A percentile compares a stretch with the other conserved stretches of the same genome.
These are phyloP conservation scores for Agapornis canus DNA, from an alignment of 2,797 vertebrate species.

Conservation along the genomic window DNA sequence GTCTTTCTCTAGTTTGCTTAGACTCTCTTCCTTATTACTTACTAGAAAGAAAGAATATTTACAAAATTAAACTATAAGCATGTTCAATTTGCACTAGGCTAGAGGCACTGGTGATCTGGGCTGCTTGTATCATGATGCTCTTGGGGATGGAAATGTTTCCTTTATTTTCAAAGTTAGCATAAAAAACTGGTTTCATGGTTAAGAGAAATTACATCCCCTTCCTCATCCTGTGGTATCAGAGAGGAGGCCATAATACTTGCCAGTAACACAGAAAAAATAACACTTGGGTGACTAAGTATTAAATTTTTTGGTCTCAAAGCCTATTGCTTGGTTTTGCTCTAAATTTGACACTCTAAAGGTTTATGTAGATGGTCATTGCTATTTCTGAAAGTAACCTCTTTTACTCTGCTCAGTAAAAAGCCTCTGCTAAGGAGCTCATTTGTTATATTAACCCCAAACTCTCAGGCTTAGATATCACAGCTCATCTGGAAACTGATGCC, in stretches of 20 bases:
- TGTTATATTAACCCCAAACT: neutral
- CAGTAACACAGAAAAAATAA: neutral
- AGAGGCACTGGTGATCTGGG: neutral
- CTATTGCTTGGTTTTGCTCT: neutral
- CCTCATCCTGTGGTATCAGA: neutral
- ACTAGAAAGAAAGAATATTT: neutral
- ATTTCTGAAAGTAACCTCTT: neutral
- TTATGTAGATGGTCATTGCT: neutral
- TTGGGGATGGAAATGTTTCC: neutral
- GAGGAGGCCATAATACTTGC: neutral
- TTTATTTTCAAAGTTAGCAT: neutral
- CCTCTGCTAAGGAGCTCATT: neutral
- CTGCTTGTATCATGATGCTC: neutral
- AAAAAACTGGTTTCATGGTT: neutral
- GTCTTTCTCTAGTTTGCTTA: neutral
- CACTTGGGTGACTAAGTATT: neutral
- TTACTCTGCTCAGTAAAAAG: neutral
- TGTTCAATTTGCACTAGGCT: neutral
- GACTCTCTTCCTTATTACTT: neutral
- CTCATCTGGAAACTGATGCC: slow-evolving; percentile 19
- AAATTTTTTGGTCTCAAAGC: neutral
- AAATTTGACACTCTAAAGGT: neutral
- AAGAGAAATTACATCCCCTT: neutral
- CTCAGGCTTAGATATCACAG: neutral
- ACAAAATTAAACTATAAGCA: neutral